phyloP scores from a whole-genome alignment of 2,113 vertebrate genomes.

The Piprites chloris region DNA sequence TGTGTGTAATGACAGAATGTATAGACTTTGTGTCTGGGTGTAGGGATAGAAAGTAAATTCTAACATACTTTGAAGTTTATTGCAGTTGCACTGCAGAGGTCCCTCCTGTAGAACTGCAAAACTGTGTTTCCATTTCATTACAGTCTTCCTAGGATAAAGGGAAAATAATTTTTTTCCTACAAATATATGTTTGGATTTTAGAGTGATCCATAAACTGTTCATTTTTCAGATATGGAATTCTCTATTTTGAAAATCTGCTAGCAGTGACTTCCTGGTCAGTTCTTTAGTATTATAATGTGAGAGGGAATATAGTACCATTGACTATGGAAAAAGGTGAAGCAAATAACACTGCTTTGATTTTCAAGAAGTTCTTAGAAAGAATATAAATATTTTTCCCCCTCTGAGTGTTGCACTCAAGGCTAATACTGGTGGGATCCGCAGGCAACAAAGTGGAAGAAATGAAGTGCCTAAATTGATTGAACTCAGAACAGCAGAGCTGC shows the following conservation, averaged over 20 bases:
- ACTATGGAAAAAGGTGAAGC: not conserved
- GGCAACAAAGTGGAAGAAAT: not conserved
- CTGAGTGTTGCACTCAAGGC: fast-evolving
- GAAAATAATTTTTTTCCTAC: not conserved
- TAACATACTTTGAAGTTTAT: not conserved
- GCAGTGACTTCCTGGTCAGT: not conserved
- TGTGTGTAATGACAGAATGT: not conserved
- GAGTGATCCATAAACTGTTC: not conserved
- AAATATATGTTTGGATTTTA: not conserved
- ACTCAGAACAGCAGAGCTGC: not conserved
- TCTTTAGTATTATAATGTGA: not conserved
- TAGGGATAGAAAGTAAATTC: not conserved
- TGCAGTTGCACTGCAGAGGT: not conserved
- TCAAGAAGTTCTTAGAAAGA: not conserved
- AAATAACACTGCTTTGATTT: not conserved
- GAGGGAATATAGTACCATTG: not conserved
- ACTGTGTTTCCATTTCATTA: not conserved
- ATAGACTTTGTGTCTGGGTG: constrained; percentile 1
- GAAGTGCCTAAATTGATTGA: not conserved
- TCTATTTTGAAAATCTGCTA: not conserved
- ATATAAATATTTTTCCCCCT: not conserved
- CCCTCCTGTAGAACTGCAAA: not conserved
- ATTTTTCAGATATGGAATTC: not conserved
- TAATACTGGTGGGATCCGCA: not conserved
- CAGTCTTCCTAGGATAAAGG: not conserved